Evolutionary conservation across 2,113 vertebrate species (phyloP), one percentile per base, ranked within the genome.

Genomic region (Aegotheles bennettii): DNA sequence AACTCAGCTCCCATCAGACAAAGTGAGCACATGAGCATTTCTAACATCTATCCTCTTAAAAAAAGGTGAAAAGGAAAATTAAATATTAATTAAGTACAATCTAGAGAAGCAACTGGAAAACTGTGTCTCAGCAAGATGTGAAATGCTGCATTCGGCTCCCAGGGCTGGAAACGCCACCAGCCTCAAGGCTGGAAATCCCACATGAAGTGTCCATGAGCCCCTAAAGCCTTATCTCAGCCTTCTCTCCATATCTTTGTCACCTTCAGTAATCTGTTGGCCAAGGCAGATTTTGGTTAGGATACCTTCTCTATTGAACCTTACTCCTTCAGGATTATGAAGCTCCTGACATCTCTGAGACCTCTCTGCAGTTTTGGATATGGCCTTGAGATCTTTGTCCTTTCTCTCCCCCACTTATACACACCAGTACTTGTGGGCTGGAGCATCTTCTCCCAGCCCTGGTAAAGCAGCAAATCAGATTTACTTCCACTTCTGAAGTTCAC

Each of bases 21-120:
- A 61, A 45, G 45, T 4, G 36, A n/a, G 7, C 0, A 0, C 1
- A 11, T 11, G 28, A 13, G 4, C 14, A 12, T 60, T 81, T 88
- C 59, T 74, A 74, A 11, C 42, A 35, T 75, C 24, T 47, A 3
- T 8, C 42, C 10, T 14, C n/a, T 26, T 20, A 38, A 70, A 42
- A 60, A 8, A 16, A 47, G 26, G 33, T 33, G 16, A 43, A 64
- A 87, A 51, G 13, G 51, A 61, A 50, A 56, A 87, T 48, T 11
- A 54, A 69, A 38, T 33, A 14, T 2, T 3, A 47, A 54, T 25
- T 71, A 63, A 50, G 19, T 16, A n/a, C 6, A 28, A 28, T 3
- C 10, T 11, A 15, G 29, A 60, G 26, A 70, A 33, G 31, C n/a
- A 54, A 33, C 16, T 90, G 40, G 35, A 50, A 85, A 91, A 84